Evolutionary conservation across 2,888 invertebrate species (phyloP).

Genomic region (Unio pictorum): DNA sequence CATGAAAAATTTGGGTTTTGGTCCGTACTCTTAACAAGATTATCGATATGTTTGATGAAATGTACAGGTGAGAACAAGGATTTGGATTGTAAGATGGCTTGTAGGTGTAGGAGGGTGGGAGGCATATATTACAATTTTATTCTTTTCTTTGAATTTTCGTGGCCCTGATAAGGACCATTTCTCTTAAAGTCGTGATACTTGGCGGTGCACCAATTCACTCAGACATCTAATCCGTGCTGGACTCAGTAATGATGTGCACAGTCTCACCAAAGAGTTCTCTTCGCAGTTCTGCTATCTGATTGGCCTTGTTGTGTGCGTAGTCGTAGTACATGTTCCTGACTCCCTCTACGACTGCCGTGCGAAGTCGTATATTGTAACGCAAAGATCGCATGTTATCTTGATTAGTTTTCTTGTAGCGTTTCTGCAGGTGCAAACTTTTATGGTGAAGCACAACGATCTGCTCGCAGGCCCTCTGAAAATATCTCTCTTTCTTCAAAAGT

Average conservation of each 20-base stretch:
- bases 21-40: too few species aligned
- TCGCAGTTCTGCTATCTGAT: slow-evolving; percentile 9
- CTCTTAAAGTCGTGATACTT: too few species aligned
- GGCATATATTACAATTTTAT: too few species aligned
- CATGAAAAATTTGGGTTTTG: too few species aligned
- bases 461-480: slow-evolving; percentile 43
- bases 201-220: too few species aligned
- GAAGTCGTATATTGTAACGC: slow-evolving; percentile 54
- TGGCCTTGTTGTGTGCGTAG: slow-evolving; percentile 44
- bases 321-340: slow-evolving; percentile 44
- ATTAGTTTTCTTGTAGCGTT: slow-evolving; percentile 50
- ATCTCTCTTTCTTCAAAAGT: slow-evolving; percentile 6
- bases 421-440: slow-evolving; percentile 32
- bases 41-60: too few species aligned
- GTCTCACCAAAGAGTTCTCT: slow-evolving; percentile 21
- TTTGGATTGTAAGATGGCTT: too few species aligned
- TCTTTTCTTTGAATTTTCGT: too few species aligned
- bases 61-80: too few species aligned
- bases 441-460: slow-evolving; percentile 55
- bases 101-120: too few species aligned
- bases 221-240: too few species aligned
- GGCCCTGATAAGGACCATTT: too few species aligned
- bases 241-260: slow-evolving; percentile 8
- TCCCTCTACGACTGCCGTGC: slow-evolving; percentile 49
- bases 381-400: slow-evolving; percentile 41